Conservation (phyloP, 2,888 invertebrate species). For the Caenorhabditis parvicauda region DNA sequence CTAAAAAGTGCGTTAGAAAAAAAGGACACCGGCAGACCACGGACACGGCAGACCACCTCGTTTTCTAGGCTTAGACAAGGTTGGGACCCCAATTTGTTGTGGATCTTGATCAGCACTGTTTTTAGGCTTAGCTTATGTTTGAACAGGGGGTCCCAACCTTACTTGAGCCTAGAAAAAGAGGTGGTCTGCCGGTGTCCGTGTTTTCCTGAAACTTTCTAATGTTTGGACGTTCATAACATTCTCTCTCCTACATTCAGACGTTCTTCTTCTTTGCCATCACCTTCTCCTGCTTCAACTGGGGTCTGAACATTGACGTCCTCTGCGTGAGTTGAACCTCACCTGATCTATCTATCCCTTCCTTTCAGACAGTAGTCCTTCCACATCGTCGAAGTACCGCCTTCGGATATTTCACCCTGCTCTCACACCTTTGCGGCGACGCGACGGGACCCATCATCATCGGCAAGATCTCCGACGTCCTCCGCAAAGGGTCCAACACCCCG, state of each 20-base stretch:
- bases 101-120: background rate
- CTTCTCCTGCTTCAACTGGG: constrained; percentile 92
- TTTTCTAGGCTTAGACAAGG: too few relatives aligned
- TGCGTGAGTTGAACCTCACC: constrained; percentile 41
- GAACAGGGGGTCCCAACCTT: too few relatives aligned
- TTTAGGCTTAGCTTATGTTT: too few relatives aligned
- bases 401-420: constrained; percentile 92
- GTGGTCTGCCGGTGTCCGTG: too few relatives aligned
- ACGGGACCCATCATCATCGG: constrained; percentile 96
- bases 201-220: background rate
- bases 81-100: too few relatives aligned
- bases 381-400: constrained; percentile 92
- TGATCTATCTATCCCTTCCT: constrained; percentile 7
- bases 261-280: constrained; percentile 66
- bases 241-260: constrained; percentile 61
- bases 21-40: too few relatives aligned
- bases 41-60: too few relatives aligned
- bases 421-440: constrained; percentile 97
- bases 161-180: too few relatives aligned
- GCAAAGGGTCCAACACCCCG: constrained; percentile 30
- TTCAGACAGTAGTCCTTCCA: constrained; percentile 92
- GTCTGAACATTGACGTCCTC: constrained; percentile 90
- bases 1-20: too few relatives aligned
- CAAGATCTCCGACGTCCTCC: constrained; percentile 51
- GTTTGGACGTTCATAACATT: too few relatives aligned